Evolutionary conservation across 2,797 vertebrate genomes (phyloP).

Genomic region (Esox lucius): DNA sequence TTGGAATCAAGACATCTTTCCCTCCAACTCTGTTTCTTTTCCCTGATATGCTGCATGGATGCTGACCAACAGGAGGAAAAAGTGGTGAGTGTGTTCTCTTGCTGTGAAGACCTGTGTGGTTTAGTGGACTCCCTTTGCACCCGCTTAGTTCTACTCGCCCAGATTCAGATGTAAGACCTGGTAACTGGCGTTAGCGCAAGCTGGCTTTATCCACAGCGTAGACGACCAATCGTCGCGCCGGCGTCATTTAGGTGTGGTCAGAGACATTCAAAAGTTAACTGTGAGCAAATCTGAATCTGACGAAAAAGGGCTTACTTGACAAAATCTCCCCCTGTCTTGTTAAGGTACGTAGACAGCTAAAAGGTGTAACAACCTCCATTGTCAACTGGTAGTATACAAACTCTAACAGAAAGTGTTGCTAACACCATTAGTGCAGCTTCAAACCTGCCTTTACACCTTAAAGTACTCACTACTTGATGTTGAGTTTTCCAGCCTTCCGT

Average conservation of each 20-base stretch:
- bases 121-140: neutral
- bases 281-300: neutral
- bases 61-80: conserved; percentile 94
- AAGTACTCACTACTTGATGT: conserved; percentile 48
- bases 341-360: neutral
- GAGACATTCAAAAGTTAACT: neutral
- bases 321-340: neutral
- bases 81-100: conserved; percentile 89
- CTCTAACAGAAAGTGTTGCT: neutral
- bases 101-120: neutral
- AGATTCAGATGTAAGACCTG: neutral
- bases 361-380: neutral
- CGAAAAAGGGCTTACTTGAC: neutral
- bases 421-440: neutral
- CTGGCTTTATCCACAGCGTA: neutral
- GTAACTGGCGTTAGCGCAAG: neutral
- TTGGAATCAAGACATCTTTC: conserved; percentile 1
- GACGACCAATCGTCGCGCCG: neutral
- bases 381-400: neutral
- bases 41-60: conserved; percentile 67
- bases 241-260: neutral
- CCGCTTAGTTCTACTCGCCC: neutral
- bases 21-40: conserved; percentile 54
- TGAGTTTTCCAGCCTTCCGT: conserved; percentile 52
- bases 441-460: conserved; percentile 46